These are phyloP conservation scores for Anthonomus grandis DNA, from an alignment of 1,140 invertebrate species.

Conservation along the genomic window DNA sequence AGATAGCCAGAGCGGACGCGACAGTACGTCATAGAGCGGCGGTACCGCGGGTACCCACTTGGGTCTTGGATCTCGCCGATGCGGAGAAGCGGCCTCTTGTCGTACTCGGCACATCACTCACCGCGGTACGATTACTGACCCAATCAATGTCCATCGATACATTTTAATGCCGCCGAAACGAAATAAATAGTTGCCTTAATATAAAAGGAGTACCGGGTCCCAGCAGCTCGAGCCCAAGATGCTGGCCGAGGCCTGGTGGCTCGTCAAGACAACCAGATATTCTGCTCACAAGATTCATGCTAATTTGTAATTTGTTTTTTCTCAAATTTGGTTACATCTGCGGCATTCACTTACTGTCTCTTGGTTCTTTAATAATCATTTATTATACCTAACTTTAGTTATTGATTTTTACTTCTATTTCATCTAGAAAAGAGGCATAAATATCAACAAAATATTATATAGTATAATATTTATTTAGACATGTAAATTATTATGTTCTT, in stretches of 20 bases:
- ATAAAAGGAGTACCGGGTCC: conserved; percentile 19
- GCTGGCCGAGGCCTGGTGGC: too few species aligned
- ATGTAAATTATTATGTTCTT: too few species aligned
- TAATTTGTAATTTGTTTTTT: conserved; percentile 22
- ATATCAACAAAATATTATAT: too few species aligned
- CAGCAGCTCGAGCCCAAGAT: too few species aligned
- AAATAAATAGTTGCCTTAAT: conserved; percentile 30
- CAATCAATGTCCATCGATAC: conserved; percentile 31
- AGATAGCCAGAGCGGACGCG: conserved; percentile 7
- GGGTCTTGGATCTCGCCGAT: conserved; percentile 26
- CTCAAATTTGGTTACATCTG: too few species aligned
- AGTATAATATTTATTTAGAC: too few species aligned
- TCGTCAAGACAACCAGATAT: conserved; percentile 10
- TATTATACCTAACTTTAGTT: too few species aligned
- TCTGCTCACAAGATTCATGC: conserved; percentile 7
- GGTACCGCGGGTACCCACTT: conserved; percentile 17
- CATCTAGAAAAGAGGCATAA: too few species aligned
- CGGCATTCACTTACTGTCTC: too few species aligned
- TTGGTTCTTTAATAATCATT: too few species aligned
- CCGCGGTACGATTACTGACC: conserved; percentile 28
- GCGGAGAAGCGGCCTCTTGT: conserved; percentile 15
- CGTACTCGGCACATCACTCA: conserved; percentile 23
- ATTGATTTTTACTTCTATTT: too few species aligned
- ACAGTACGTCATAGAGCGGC: conserved; percentile 22
- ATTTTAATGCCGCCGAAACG: conserved; percentile 26